Percentiles rank a stretch among this genome's conserved stretches.
These are phyloP conservation scores for Anser brachyrhynchus DNA, from an alignment of 2,113 vertebrate genomes.

Conservation along the genomic window DNA sequence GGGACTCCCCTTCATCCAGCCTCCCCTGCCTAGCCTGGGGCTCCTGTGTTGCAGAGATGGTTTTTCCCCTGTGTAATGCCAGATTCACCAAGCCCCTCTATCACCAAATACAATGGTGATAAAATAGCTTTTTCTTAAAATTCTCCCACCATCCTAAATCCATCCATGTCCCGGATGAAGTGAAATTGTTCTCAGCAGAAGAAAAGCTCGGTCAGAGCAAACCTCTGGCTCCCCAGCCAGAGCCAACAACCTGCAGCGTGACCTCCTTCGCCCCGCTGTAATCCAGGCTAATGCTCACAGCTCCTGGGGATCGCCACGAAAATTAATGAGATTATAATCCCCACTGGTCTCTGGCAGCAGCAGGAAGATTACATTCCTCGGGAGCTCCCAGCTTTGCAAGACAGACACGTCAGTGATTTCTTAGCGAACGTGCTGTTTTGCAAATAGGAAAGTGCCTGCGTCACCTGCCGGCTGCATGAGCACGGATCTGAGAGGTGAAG, in stretches of 20 bases:
- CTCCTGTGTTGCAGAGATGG: not conserved
- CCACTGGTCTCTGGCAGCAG: not conserved
- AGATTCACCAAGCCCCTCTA: not conserved
- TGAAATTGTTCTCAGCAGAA: slow-evolving; percentile 7
- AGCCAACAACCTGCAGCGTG: not conserved
- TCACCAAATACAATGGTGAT: not conserved
- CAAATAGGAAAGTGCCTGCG: not conserved
- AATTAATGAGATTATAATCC: slow-evolving; percentile 60
- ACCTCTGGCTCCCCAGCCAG: not conserved
- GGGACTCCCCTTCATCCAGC: not conserved
- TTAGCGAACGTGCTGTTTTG: not conserved
- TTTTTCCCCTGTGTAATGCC: not conserved
- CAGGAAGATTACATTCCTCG: not conserved
- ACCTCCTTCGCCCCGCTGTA: not conserved
- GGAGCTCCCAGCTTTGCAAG: not conserved
- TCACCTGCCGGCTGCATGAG: not conserved
- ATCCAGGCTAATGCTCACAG: not conserved
- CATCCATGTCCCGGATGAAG: not conserved
- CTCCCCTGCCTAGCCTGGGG: not conserved
- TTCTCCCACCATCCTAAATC: not conserved
- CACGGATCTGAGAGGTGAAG: rapidly evolving
- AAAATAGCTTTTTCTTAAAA: not conserved
- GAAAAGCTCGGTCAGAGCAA: not conserved
- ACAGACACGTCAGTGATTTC: not conserved
- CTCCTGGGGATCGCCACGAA: not conserved